phyloP scores from a whole-genome alignment of 2,888 invertebrate genomes.

The Callosobruchus maculatus region DNA sequence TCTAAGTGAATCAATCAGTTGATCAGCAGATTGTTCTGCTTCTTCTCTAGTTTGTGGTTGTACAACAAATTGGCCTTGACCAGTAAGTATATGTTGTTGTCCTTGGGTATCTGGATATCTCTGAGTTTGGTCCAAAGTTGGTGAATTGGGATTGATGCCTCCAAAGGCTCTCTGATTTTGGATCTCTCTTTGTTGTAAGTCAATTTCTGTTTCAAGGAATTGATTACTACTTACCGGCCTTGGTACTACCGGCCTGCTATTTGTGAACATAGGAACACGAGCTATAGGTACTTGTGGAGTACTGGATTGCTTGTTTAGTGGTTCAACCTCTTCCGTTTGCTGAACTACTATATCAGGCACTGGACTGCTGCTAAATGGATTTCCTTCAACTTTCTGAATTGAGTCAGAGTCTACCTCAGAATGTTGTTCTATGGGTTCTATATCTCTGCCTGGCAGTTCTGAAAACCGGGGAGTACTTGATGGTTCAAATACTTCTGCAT shows the following conservation, averaged over 20 bases:
- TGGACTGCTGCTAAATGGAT: background rate
- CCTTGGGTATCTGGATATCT: background rate
- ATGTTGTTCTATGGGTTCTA: background rate
- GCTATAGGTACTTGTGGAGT: background rate
- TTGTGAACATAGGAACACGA: background rate
- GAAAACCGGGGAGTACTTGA: background rate
- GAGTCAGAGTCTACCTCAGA: background rate
- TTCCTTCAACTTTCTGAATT: background rate
- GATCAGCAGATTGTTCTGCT: constrained; percentile 26
- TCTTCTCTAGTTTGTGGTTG: constrained; percentile 12
- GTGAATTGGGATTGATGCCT: background rate
- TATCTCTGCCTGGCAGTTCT: background rate
- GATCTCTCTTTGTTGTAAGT: constrained; percentile 8
- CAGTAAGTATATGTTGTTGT: background rate
- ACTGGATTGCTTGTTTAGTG: background rate
- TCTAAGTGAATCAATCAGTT: constrained; percentile 17
- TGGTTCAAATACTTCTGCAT: background rate
- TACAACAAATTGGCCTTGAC: constrained; percentile 9
- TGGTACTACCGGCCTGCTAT: background rate
- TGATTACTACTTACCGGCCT: constrained; percentile 6
- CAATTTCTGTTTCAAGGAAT: constrained; percentile 11
- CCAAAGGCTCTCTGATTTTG: background rate
- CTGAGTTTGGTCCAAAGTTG: background rate
- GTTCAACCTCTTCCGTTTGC: background rate
- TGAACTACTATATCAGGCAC: background rate